Evolutionary conservation across 2,888 invertebrate genomes (phyloP), one percentile per base, ranked within the genome.

Genomic region (Galerucella pusilla): DNA sequence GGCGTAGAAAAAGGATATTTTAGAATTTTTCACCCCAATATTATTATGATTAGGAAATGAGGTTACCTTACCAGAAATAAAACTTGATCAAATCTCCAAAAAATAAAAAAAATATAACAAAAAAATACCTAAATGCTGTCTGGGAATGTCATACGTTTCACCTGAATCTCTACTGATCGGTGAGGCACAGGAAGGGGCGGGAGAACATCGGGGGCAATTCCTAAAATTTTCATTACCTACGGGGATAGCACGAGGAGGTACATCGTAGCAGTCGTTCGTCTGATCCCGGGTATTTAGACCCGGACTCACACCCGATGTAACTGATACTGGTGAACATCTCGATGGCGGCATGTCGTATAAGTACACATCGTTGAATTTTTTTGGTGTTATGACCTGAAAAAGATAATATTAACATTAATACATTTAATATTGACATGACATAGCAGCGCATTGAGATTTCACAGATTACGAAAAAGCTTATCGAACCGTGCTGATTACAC

Each of bases 351-450:
- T 89, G 86, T 93, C 93, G 87, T 93, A 94, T 78, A 93, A 87
- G 87, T 92, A 93, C 66, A 93, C 92, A 86, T 93, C 93, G 82
- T 93, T 93, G 87, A 91, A 91, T 86, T 92, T 91, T 86, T 93
- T 92, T 54, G 93, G 93, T 75, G 92, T 92, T 78, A 93, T 89
- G 77, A 92, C 92, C 92, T 93, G 88, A 16, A 90, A 87, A 71
- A 46, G 74, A 84, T 71, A 78, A 75, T 77, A 20, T 14, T 2
- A 52, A 11, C 4, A 14, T 60, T 60, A 60, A 25, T 14, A 61
- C 16, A 54, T n/a, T n/a, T n/a, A 14, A 14, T n/a, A 54, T 7
- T 54, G 14, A 49, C 11, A 12, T 28, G 28, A 28, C 28, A 3
- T 28, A 28, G 28, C 2, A 28, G 28, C 4, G 28, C 28, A 28